Conservation (phyloP, 2,888 invertebrate species). For the Pseudococcus longispinus region DNA sequence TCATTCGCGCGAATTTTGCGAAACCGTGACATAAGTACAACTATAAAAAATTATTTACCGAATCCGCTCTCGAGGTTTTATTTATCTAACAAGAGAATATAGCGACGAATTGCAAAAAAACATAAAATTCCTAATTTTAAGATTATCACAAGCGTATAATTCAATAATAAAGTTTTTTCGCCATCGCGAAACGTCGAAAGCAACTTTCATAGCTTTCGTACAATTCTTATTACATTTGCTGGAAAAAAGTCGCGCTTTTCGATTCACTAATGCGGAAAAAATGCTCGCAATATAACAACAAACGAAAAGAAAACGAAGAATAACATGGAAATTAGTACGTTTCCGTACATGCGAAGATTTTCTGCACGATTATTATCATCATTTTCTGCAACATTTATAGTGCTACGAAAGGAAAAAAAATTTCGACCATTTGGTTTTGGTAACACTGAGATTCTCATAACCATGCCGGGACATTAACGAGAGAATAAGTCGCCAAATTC, state of each 20-base stretch:
- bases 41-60: background rate
- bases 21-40: no score
- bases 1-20: no score
- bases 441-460: conserved; percentile 29
- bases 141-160: background rate
- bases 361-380: background rate
- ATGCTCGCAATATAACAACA: background rate
- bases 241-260: background rate
- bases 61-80: background rate
- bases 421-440: conserved; percentile 23
- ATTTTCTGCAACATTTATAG: background rate
- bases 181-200: background rate
- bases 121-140: background rate
- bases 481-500: conserved; percentile 36
- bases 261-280: background rate
- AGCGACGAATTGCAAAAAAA: background rate
- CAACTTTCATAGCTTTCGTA: background rate
- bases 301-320: background rate
- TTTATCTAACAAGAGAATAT: background rate
- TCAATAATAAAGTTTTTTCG: background rate
- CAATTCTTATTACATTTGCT: background rate
- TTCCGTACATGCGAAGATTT: background rate
- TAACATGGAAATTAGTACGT: background rate
- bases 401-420: background rate
- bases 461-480: conserved; percentile 13